phyloP scores from a whole-genome alignment of 2,797 vertebrate genomes.

The Dendrocincla fuliginosa region DNA sequence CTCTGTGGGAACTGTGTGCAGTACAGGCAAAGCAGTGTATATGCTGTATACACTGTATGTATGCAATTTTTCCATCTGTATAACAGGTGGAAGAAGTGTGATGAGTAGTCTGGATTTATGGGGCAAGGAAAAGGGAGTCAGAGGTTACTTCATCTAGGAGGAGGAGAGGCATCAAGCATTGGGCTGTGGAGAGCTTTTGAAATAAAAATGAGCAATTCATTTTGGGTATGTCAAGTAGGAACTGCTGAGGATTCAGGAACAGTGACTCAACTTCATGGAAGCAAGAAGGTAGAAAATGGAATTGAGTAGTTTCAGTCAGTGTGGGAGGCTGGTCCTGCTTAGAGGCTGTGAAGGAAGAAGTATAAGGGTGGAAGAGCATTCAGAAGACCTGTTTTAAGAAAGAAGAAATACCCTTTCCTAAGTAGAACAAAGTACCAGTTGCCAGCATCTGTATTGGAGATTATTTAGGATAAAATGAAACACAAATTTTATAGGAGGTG shows the following conservation, averaged over 20 bases:
- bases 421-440: background rate
- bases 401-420: background rate
- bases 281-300: background rate
- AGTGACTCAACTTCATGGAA: background rate
- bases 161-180: background rate
- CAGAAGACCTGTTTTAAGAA: background rate
- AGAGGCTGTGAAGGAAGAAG: background rate
- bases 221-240: background rate
- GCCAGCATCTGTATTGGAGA: background rate
- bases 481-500: background rate
- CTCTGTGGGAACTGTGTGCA: background rate
- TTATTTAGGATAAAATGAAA: background rate
- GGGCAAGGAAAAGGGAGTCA: background rate
- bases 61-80: background rate
- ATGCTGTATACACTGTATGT: background rate
- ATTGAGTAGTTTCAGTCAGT: background rate
- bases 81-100: background rate
- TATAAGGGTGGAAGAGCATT: background rate
- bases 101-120: background rate
- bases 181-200: background rate
- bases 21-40: background rate
- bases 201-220: background rate
- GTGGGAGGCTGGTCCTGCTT: background rate
- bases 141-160: background rate
- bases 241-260: background rate